Conservation (phyloP, 1,140 invertebrate genomes). For the Drosophila saltans region DNA sequence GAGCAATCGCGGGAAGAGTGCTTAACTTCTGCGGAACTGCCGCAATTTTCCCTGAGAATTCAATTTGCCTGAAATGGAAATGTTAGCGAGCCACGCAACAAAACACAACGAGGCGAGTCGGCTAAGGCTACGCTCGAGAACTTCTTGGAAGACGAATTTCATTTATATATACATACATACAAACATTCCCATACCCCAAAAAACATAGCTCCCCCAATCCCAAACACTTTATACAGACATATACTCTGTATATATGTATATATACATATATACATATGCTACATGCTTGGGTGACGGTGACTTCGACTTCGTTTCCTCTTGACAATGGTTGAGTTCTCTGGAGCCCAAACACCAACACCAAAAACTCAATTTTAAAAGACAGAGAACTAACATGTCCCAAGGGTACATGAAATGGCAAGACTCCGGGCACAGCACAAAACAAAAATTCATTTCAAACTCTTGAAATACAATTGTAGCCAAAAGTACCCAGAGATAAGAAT, state of each 20-base stretch:
- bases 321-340: constrained; percentile 29
- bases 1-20: constrained; percentile 56
- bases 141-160: constrained; percentile 66
- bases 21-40: constrained; percentile 13
- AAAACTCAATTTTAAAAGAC: constrained; percentile 51
- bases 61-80: constrained; percentile 65
- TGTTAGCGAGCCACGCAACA: constrained; percentile 56
- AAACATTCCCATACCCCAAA: constrained; percentile 11
- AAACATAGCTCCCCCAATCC: not conserved
- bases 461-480: constrained; percentile 54
- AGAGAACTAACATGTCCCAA: constrained; percentile 54
- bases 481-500: constrained; percentile 61
- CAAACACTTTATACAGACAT: not conserved
- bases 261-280: constrained; percentile 11
- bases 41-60: constrained; percentile 66
- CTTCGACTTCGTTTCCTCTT: constrained; percentile 54
- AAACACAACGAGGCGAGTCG: constrained; percentile 25
- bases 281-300: constrained; percentile 66
- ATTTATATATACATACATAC: constrained; percentile 41
- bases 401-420: constrained; percentile 35
- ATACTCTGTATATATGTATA: constrained; percentile 28
- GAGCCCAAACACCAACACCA: constrained; percentile 4
- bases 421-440: not conserved
- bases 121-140: constrained; percentile 36
- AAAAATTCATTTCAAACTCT: constrained; percentile 22